These are phyloP conservation scores for Hylaea fasciaria DNA, from an alignment of 2,888 invertebrate species.

Conservation along the genomic window DNA sequence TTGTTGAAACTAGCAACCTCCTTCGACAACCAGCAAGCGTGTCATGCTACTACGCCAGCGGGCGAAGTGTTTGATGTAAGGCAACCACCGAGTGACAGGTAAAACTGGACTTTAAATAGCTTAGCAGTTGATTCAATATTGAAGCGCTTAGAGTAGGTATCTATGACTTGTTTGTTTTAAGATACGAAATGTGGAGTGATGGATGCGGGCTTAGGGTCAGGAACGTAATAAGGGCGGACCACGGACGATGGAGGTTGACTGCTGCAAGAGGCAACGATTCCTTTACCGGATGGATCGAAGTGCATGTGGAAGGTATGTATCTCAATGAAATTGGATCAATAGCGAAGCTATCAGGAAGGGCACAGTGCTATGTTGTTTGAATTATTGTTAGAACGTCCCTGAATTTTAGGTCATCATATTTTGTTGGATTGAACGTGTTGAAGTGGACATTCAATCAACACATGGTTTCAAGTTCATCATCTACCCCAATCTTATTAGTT, in stretches of 20 bases:
- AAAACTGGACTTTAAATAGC: conserved; percentile 13
- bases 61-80: conserved; percentile 59
- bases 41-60: conserved; percentile 61
- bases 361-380: no score
- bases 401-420: no score
- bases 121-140: no score
- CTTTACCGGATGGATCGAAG: conserved; percentile 70
- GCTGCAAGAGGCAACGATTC: conserved; percentile 54
- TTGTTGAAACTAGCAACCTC: conserved; percentile 59
- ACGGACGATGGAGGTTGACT: conserved; percentile 76
- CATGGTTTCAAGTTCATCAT: no score
- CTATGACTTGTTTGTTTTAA: conserved; percentile 35
- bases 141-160: no score
- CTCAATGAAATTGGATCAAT: neutral
- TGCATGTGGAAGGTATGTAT: conserved; percentile 63
- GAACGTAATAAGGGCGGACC: conserved; percentile 60
- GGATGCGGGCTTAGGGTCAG: conserved; percentile 73
- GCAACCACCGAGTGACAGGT: conserved; percentile 63
- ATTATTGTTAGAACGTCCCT: no score
- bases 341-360: no score
- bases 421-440: no score
- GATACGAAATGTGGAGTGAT: conserved; percentile 67
- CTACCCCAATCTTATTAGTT: no score
- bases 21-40: conserved; percentile 56
- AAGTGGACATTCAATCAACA: no score